Conservation (phyloP, 2,113 vertebrate species). For the Neolamprologus toae region DNA sequence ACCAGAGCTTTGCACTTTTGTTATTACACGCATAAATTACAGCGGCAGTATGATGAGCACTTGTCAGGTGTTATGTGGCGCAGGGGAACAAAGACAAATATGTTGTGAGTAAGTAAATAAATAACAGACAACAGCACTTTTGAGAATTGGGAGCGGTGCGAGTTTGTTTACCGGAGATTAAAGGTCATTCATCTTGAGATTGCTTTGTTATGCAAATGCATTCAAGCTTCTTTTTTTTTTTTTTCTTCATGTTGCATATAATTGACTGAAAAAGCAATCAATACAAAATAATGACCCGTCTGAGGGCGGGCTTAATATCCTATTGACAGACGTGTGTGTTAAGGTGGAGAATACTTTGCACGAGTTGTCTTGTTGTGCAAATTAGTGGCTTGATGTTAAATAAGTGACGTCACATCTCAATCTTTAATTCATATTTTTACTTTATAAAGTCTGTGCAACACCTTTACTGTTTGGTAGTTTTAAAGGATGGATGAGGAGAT, state of each 20-base stretch:
- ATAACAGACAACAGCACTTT: slow-evolving; percentile 9
- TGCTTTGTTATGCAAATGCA: slow-evolving; percentile 11
- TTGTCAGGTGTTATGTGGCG: slow-evolving; percentile 13
- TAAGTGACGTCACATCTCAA: background rate
- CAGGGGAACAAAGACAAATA: slow-evolving; percentile 22
- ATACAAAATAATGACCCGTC: slow-evolving; percentile 5
- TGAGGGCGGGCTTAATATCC: background rate
- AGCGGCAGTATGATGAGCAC: background rate
- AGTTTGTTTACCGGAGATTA: slow-evolving; percentile 4
- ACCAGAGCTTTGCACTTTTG: slow-evolving; percentile 11
- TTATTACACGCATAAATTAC: slow-evolving; percentile 44
- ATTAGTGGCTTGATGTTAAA: background rate
- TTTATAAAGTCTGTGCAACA: background rate
- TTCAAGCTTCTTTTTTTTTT: background rate
- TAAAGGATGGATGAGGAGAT: background rate
- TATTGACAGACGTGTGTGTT: background rate
- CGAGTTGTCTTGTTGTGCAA: background rate
- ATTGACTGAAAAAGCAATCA: slow-evolving; percentile 9
- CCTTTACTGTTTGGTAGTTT: background rate
- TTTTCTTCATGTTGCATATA: background rate
- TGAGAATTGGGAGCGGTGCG: background rate
- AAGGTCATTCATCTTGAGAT: slow-evolving; percentile 13
- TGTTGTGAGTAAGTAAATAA: background rate
- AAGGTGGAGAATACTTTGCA: background rate
- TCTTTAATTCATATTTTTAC: background rate